Evolutionary conservation across 2,113 vertebrate species (phyloP), one percentile per base, ranked within the genome.

Genomic region (Ceratotherium simum): DNA sequence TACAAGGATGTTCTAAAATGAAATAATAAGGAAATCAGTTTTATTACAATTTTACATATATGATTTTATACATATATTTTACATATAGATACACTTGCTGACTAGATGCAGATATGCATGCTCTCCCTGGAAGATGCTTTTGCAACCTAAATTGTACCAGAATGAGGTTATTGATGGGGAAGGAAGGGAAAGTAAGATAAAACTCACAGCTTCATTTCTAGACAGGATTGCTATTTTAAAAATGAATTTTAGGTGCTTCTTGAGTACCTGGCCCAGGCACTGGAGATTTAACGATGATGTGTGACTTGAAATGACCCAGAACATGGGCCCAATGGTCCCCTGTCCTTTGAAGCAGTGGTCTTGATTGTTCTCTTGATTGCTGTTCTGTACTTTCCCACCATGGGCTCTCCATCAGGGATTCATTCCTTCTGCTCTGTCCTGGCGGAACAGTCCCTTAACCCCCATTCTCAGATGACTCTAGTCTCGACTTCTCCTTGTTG

Each of bases 131-230:
- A 78, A 91, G 60, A 93, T 14, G 33, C 58, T 76, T 79, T 83
- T 79, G 56, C 46, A 89, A 58, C 17, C 11, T 58, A 23, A 80
- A 80, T 33, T 70, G 31, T 18, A 42, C 48, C 23, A 54, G 62
- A 48, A 64, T 36, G 72, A 80, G 60, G 65, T 87, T 82, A 73
- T 21, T 46, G 81, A 84, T 20, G 27, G 79, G 75, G 51, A 36
- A 92, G 29, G 86, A 79, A 90, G 62, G 76, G 64, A 67, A 91
- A 94, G 58, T 48, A 85, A 92, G 82, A 80, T 54, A 90, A 87
- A 96, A 84, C 8, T 46, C 56, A 83, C 62, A 89, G 33, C 48
- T 95, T 90, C 87, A 96, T 90, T 90, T 96, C 64, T 84, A 93
- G 13, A 60, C 14, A 75, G 23, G 51, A 81, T 84, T 78, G n/a